Base-by-base conservation (phyloP, 2,113 vertebrate species). In the Alosa alosa region DNA sequence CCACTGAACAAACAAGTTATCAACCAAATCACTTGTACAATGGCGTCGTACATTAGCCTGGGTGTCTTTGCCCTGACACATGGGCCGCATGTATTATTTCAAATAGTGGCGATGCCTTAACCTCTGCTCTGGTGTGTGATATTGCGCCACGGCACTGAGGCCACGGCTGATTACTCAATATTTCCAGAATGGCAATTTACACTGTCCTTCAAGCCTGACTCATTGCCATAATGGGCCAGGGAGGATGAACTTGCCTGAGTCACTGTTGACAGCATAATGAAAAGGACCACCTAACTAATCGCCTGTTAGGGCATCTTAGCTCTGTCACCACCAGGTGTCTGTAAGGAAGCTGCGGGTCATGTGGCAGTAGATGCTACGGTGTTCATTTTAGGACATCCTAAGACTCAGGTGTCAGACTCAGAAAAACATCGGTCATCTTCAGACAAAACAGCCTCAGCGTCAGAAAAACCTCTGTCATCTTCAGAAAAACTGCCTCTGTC, bases 31-130 rank as follows among this genome's bases (percentile, higher is more conserved):
- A 78, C 72, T 78, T 31, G 64, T 39, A 10, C 31, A 78, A 13
- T 78, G 72, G 31, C 31, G 11, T 39, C 11, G 15, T 39, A 39
- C 13, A 39, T 78, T 78, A 78, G 31, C 86, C 22, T 13, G 22
- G 88, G 87, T 87, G 86, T 90, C 85, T 31, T 36, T 87, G 85
- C 86, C 81, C n/a, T 68, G 49, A 82, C 87, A 86, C 87, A 87
- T 89, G 78, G 89, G 90, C 88, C 84, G 82, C 84, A 86, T 90
- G 41, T 87, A 86, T 91, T 91, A 90, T 92, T 89, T 50, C 90
- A 91, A 91, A 90, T 87, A 89, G 75, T 86, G 88, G 88, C 87
- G 90, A 90, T 85, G 88, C 85, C 75, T 9, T 83, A 36, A 89
- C 91, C 86, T 91, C 87, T 91, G 86, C 46, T 86, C 68, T 39